These are phyloP conservation scores for Caenorhabditis sp. DNA, from an alignment of 2,888 invertebrate genomes.

Conservation along the genomic window DNA sequence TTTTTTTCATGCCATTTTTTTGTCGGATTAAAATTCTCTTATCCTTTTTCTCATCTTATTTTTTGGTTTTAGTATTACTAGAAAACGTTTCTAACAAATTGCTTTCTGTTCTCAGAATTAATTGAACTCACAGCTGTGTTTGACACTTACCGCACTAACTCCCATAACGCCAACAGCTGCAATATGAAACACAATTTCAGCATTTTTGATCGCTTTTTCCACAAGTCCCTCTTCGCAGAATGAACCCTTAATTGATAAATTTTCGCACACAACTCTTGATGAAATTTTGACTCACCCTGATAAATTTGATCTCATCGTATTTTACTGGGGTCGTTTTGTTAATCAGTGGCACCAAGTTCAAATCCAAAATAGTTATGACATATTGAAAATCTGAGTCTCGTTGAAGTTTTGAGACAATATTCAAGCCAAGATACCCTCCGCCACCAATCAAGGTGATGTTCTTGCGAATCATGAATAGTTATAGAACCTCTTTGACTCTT, in stretches of 20 bases:
- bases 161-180: constrained; percentile 31
- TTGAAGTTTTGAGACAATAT: constrained; percentile 4
- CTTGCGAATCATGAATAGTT: background rate
- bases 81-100: background rate
- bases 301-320: background rate
- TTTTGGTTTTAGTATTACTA: background rate
- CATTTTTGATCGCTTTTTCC: constrained; percentile 8
- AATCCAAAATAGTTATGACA: background rate
- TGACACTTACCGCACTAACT: background rate
- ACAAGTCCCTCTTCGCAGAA: constrained; percentile 13
- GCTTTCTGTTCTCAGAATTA: background rate
- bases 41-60: background rate
- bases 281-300: background rate
- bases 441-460: constrained; percentile 12
- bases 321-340: background rate
- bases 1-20: background rate
- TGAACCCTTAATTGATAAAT: constrained; percentile 8
- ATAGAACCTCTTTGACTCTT: background rate
- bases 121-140: too few species aligned
- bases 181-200: constrained; percentile 24
- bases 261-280: too few species aligned
- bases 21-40: too few species aligned
- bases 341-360: background rate
- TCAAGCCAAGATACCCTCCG: constrained; percentile 26
- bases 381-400: background rate